These are phyloP conservation scores for human DNA, from an alignment of 2,113 vertebrate genomes.

Conservation along the genomic window GRCh38 chrX:90470501-90471000, in stretches of 20 bases:
- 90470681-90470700: neutral
- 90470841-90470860: neutral
- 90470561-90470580: neutral
- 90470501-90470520: neutral
- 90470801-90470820: neutral
- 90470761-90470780: neutral
- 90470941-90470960: neutral
- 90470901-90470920: neutral
- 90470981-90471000: neutral
- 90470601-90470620: neutral
- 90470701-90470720: neutral
- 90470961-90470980: neutral
- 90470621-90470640: neutral
- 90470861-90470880: neutral
- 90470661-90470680: neutral
- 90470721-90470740: neutral
- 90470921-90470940: neutral
- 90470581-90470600: neutral
- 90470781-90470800: neutral
- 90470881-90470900: neutral
- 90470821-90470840: neutral
- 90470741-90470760: neutral
- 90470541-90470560: neutral
- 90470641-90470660: neutral
- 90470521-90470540: neutral